Evolutionary conservation across 2,113 vertebrate species (phyloP).

Genomic region (Sigmodon hispidus): DNA sequence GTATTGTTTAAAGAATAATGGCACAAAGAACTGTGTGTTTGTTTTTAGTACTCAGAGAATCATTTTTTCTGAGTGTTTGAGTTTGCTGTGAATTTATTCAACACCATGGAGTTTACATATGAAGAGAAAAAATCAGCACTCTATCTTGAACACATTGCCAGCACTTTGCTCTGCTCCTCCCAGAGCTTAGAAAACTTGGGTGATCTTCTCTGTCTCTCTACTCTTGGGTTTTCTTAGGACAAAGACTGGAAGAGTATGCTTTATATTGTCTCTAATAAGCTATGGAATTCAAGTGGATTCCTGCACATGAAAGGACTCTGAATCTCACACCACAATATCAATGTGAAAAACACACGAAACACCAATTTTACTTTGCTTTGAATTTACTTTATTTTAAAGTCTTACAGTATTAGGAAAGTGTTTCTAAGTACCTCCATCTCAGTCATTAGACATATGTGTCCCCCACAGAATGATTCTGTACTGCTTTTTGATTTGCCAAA

Average conservation of each 20-base stretch:
- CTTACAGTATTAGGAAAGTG: not conserved
- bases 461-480: not conserved
- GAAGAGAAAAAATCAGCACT: accelerated
- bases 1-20: not conserved
- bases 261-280: not conserved
- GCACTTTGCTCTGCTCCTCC: not conserved
- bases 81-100: not conserved
- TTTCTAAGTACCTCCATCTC: not conserved
- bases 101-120: too few species aligned
- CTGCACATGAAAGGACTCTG: not conserved
- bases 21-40: not conserved
- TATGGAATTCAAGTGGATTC: not conserved
- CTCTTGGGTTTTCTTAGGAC: not conserved
- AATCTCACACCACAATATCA: not conserved
- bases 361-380: slow-evolving; percentile 4
- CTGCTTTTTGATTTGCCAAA: not conserved
- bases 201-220: not conserved
- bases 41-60: not conserved
- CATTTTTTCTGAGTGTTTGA: not conserved
- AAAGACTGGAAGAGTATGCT: not conserved
- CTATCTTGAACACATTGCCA: not conserved
- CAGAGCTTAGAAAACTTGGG: not conserved
- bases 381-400: not conserved
- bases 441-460: not conserved
- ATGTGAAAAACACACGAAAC: not conserved